These are phyloP conservation scores for Cassiopea andromeda DNA, from an alignment of 30 jellyfish, hydroid and myxozoan genomes.

Conservation along the genomic window DNA sequence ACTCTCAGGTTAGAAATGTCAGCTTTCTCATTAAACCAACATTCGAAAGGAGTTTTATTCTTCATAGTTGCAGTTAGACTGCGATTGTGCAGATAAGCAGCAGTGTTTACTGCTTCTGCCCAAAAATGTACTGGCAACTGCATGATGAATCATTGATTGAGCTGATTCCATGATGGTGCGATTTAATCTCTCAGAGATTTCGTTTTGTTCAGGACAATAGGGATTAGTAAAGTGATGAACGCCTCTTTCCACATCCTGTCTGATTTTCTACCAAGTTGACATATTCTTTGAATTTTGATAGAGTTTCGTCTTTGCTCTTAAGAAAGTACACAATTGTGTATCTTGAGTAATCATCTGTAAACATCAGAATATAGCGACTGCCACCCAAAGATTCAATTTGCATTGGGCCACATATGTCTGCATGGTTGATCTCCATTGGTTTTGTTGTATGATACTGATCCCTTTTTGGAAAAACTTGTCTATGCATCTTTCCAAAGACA, in stretches of 20 bases:
- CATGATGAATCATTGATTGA: slow-evolving; percentile 48
- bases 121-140: slow-evolving; percentile 38
- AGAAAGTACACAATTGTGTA: slow-evolving; percentile 52
- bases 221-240: slow-evolving; percentile 40
- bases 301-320: slow-evolving; percentile 50
- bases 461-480: slow-evolving; percentile 35
- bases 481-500: slow-evolving; percentile 60
- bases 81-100: slow-evolving; percentile 49
- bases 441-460: slow-evolving; percentile 31
- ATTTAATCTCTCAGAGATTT: slow-evolving; percentile 46
- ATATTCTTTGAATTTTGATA: slow-evolving; percentile 46
- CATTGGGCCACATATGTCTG: slow-evolving; percentile 81
- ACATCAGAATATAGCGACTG: slow-evolving; percentile 49
- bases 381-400: slow-evolving; percentile 65
- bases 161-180: slow-evolving; percentile 40
- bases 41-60: slow-evolving; percentile 54
- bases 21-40: slow-evolving; percentile 43
- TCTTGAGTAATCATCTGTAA: slow-evolving; percentile 67
- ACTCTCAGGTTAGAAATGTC: slow-evolving; percentile 62
- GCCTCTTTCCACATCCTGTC: slow-evolving; percentile 25
- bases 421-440: slow-evolving; percentile 62
- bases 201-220: slow-evolving; percentile 52
- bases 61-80: slow-evolving; percentile 62
- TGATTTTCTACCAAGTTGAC: slow-evolving; percentile 52
- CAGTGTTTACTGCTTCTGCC: slow-evolving; percentile 77